These are phyloP conservation scores for Yponomeuta evonymella DNA, from an alignment of 2,888 invertebrate genomes.

Conservation along the genomic window DNA sequence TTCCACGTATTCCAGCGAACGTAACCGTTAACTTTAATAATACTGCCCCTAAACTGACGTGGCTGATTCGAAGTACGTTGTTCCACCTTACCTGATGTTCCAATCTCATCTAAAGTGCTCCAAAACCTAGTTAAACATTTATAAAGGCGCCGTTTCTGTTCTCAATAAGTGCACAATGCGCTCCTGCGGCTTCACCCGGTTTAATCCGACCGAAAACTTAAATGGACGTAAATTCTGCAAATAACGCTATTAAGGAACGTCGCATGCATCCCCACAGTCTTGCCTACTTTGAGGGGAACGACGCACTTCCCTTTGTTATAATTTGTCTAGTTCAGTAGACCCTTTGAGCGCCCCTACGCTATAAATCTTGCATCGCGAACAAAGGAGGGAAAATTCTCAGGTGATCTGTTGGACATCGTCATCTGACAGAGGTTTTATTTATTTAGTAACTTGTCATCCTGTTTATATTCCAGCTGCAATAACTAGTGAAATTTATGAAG, in stretches of 20 bases:
- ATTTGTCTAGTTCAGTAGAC: constrained; percentile 60
- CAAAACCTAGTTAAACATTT: constrained; percentile 15
- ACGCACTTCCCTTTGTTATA: constrained; percentile 41
- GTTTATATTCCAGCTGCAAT: not conserved
- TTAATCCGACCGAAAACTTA: constrained; percentile 41
- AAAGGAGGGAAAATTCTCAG: constrained; percentile 2
- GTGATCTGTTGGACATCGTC: constrained; percentile 1
- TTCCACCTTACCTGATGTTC: not conserved
- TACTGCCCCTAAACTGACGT: not conserved
- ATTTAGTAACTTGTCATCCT: not conserved
- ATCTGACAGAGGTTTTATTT: not conserved
- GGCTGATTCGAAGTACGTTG: not conserved
- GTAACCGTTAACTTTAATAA: not conserved
- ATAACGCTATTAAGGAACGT: constrained; percentile 52
- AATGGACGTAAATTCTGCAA: constrained; percentile 44
- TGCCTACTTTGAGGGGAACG: constrained; percentile 20
- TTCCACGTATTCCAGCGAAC: not conserved
- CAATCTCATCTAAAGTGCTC: constrained; percentile 7
- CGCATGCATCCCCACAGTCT: constrained; percentile 33
- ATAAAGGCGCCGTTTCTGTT: constrained; percentile 13
- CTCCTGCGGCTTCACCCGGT: constrained; percentile 28
- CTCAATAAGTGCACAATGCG: constrained; percentile 13
- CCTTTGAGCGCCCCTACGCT: constrained; percentile 30
- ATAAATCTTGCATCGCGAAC: not conserved
- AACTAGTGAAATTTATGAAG: not conserved